A percentile compares a stretch with the other conserved stretches of the same genome.
These are phyloP conservation scores for Xenus cinereus DNA, from an alignment of 2,113 vertebrate genomes.

Conservation along the genomic window DNA sequence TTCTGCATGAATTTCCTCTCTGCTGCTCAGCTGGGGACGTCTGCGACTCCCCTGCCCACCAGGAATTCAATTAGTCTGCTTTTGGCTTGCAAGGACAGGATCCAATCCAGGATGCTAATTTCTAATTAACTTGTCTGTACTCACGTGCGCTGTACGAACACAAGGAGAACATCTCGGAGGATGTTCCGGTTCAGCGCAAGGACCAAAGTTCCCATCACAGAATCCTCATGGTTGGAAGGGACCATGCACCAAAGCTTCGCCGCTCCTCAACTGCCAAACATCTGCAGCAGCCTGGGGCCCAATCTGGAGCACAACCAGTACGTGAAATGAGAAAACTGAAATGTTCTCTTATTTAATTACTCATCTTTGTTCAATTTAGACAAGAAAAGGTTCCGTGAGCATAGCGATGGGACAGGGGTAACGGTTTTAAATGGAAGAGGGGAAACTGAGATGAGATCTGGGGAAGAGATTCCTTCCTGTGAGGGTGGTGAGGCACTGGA, in stretches of 20 bases:
- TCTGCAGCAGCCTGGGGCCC: background rate
- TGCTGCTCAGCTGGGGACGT: background rate
- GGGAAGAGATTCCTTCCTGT: background rate
- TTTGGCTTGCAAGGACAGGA: background rate
- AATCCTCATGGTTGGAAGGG: too few relatives aligned
- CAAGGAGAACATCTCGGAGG: background rate
- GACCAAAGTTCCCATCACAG: background rate
- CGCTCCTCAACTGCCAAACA: background rate
- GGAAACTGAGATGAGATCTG: background rate
- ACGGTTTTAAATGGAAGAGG: background rate
- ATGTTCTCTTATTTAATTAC: background rate
- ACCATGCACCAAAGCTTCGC: background rate
- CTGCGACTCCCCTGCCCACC: background rate
- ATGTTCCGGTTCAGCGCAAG: background rate
- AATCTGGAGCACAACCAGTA: background rate
- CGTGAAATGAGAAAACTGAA: background rate
- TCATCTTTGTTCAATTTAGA: background rate
- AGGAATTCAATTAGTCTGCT: background rate
- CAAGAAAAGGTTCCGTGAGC: background rate
- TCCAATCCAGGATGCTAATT: background rate
- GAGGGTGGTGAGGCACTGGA: background rate
- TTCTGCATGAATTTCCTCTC: background rate
- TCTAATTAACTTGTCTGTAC: background rate
- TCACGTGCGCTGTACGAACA: background rate
- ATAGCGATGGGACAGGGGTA: background rate